Evolutionary conservation across 30 jellyfish, hydroid and myxozoan species (phyloP).

Genomic region (Aurelia aurita): DNA sequence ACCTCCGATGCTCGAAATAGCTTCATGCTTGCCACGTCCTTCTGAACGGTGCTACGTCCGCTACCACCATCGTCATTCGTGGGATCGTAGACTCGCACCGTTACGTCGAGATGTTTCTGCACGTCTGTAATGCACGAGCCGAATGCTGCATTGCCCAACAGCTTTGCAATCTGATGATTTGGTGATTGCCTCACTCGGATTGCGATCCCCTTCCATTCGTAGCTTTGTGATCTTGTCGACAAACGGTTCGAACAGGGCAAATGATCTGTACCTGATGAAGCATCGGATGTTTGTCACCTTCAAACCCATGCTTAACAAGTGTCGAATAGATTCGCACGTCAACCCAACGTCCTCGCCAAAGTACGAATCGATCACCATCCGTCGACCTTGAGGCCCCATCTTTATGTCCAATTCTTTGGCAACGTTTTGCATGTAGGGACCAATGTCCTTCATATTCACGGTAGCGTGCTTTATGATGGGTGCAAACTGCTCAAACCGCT

Average conservation of each 20-base stretch:
- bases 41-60: too few species aligned
- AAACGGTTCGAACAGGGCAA: not conserved
- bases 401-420: not conserved
- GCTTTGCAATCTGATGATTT: not conserved
- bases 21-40: not conserved
- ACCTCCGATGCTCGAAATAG: not conserved
- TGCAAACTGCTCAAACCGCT: conserved; percentile 16
- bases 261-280: not conserved
- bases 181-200: not conserved
- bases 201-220: conserved; percentile 11
- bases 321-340: not conserved
- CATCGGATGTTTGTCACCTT: not conserved
- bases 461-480: conserved; percentile 36
- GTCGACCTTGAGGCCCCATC: not conserved
- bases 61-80: not conserved
- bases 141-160: not conserved
- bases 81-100: not conserved
- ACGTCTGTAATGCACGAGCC: not conserved
- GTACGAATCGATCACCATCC: conserved; percentile 25
- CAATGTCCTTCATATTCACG: conserved; percentile 18
- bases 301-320: not conserved
- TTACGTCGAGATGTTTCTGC: not conserved
- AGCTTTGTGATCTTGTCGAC: not conserved
- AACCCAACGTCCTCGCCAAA: not conserved
- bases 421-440: too few species aligned